Conservation (phyloP, 2,113 vertebrate genomes). For the Pollachius pollachius region DNA sequence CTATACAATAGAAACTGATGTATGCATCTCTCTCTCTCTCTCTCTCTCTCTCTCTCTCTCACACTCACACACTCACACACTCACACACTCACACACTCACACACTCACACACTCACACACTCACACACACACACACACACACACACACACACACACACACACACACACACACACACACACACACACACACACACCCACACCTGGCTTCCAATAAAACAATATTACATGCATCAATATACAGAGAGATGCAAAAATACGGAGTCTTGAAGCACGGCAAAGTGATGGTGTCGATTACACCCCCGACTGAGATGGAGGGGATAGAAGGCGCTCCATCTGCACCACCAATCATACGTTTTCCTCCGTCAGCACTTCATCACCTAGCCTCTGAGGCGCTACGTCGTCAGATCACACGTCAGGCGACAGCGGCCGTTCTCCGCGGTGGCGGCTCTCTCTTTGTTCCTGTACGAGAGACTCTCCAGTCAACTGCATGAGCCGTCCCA, state of each 20-base stretch:
- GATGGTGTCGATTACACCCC: not conserved
- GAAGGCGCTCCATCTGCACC: not conserved
- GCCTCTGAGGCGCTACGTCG: too few species aligned
- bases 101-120: too few species aligned
- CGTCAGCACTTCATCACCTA: too few species aligned
- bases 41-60: too few species aligned
- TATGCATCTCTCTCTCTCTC: too few species aligned
- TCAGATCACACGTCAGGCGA: too few species aligned
- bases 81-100: not conserved
- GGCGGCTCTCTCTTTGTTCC: conserved; percentile 48
- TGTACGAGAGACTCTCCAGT: conserved; percentile 66
- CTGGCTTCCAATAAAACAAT: not conserved
- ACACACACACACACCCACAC: not conserved
- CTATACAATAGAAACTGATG: too few species aligned
- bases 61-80: not conserved
- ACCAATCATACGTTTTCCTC: not conserved
- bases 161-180: conserved; percentile 5
- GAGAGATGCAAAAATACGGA: not conserved
- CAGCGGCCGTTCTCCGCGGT: not conserved
- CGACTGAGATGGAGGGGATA: conserved; percentile 19
- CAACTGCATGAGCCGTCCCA: conserved; percentile 62
- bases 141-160: not conserved
- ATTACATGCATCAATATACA: not conserved
- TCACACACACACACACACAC: not conserved
- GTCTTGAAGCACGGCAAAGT: not conserved